Conservation (phyloP, 2,888 invertebrate genomes). For the Strigamia maritima region DNA sequence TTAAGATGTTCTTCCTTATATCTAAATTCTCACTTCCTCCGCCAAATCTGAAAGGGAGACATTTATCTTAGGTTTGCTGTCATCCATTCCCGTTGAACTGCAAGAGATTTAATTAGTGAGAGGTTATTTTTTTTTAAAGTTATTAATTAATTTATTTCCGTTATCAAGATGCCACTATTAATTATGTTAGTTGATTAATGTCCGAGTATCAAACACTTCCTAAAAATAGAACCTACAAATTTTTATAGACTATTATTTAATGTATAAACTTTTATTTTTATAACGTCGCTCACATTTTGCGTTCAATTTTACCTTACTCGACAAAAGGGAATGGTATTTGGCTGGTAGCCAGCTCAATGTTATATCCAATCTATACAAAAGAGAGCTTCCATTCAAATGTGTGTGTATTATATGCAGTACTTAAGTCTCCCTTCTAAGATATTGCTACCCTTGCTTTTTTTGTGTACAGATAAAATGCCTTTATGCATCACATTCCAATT, state of each 20-base stretch:
- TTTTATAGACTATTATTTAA: not conserved
- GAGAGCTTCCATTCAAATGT: conserved; percentile 31
- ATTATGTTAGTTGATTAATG: not conserved
- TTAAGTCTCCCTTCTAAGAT: conserved; percentile 29
- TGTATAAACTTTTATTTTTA: not conserved
- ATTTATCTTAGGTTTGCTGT: not conserved
- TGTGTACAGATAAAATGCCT: conserved; percentile 14
- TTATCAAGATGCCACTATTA: not conserved
- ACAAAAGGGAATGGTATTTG: conserved; percentile 26
- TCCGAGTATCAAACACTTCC: not conserved
- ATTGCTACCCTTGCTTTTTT: conserved; percentile 10
- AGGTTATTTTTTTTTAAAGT: not conserved
- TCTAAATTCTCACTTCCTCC: conserved; percentile 18
- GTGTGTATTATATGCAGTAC: conserved; percentile 10
- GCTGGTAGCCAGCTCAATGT: conserved; percentile 32
- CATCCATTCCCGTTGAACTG: conserved; percentile 19
- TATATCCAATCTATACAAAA: conserved; percentile 22
- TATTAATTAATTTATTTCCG: conserved; percentile 24
- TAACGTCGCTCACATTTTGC: not conserved
- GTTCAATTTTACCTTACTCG: conserved; percentile 20
- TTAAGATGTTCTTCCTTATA: conserved; percentile 9
- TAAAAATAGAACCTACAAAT: not conserved
- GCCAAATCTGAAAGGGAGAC: conserved; percentile 9
- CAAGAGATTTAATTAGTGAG: conserved; percentile 7
- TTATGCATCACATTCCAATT: conserved; percentile 19